Evolutionary conservation across 2,888 invertebrate genomes (phyloP), one percentile per base, ranked within the genome.

Genomic region (Nipponacmea schrenckii): DNA sequence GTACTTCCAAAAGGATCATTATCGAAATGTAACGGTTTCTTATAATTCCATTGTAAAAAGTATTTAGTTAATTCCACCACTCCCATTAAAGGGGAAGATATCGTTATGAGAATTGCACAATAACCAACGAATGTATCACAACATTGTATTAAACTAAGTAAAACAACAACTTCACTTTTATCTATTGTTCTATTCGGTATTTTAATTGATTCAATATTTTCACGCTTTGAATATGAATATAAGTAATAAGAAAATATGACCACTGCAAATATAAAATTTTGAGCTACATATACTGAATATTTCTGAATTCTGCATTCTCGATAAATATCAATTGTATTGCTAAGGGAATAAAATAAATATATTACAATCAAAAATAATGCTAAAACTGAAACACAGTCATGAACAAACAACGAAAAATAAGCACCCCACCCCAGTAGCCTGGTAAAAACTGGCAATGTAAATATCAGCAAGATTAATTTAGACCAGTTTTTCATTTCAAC

Each of bases 51-150:
- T 74, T 88, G 87, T 12, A 90, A 83, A 74, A 87, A 90, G 5
- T 89, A 79, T 77, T 88, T 88, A 2, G 90, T 90, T n/a, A 87
- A 74, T n/a, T 87, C 85, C 26, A 91, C 83, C 24, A 89, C 83
- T 50, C 86, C 82, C 71, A 87, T 88, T 2, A 91, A 90, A 2
- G 87, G 77, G 79, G 90, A 91, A 17, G 90, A 89, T 27, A 91
- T 89, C 1, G 91, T 89, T 17, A 91, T 88, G 74, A 91, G 90
- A 31, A 91, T 86, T 0, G 90, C 90, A 65, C 90, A 84, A 50
- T 91, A 83, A 70, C 90, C 90, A 27, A 91, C 82, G 7, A 91
- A 91, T 8, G 91, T 90, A 50, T 88, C 86, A 79, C 90, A 90
- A 64, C 89, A 88, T 72, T 90, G 89, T 17, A 89, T 88, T 39